phyloP scores from a whole-genome alignment of 2,888 invertebrate genomes.

The Poecilus cupreus region DNA sequence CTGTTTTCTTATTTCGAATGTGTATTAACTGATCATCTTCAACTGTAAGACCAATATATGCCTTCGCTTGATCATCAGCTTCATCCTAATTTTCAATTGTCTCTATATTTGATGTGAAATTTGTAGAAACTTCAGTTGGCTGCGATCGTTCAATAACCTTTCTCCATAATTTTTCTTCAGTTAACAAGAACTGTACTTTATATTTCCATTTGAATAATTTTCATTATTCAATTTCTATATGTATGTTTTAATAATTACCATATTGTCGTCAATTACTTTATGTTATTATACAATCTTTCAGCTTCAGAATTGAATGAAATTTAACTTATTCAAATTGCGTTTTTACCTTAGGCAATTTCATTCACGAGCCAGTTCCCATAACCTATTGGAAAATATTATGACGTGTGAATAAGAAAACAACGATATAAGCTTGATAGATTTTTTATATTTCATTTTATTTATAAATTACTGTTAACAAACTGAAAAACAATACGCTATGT shows the following conservation, averaged over 20 bases:
- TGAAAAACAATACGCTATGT: no score
- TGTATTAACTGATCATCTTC: not conserved
- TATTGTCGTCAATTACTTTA: not conserved
- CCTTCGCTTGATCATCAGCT: not conserved
- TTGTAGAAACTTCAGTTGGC: not conserved
- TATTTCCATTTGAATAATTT: no score
- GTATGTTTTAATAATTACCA: no score
- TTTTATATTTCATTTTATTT: no score
- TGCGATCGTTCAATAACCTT: not conserved
- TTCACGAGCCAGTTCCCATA: not conserved
- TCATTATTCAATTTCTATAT: no score
- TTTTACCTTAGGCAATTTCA: not conserved
- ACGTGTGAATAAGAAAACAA: not conserved
- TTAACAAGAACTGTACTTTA: no score
- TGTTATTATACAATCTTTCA: not conserved
- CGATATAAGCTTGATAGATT: not conserved
- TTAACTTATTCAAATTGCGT: no score
- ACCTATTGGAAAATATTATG: not conserved
- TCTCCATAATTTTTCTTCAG: no score
- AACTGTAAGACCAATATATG: not conserved
- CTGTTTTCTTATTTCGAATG: not conserved
- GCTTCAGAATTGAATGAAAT: not conserved
- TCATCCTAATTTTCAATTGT: not conserved
- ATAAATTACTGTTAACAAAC: no score
- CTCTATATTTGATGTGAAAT: not conserved